phyloP scores from a whole-genome alignment of 2,113 vertebrate species.

The Hirundichthys speculiger region DNA sequence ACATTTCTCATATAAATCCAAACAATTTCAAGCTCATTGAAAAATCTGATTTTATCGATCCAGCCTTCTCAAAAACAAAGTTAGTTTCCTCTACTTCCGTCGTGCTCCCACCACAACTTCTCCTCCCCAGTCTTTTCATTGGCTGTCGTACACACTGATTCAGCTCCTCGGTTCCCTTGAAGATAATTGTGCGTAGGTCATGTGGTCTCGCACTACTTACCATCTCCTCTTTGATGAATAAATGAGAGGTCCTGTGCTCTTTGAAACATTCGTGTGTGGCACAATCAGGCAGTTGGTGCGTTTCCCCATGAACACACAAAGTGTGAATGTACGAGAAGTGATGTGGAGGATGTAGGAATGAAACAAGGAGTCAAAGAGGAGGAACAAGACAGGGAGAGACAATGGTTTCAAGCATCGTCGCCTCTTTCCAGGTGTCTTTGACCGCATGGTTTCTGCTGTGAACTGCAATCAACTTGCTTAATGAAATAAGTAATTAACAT shows the following conservation, averaged over 20 bases:
- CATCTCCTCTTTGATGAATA: conserved; percentile 70
- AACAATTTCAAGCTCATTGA: no score
- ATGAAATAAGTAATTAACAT: conserved; percentile 99
- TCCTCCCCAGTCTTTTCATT: conserved; percentile 24
- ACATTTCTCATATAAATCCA: no score
- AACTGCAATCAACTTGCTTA: conserved; percentile 98
- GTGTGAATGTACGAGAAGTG: conserved; percentile 30
- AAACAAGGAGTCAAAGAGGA: no score
- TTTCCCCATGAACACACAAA: conserved; percentile 54
- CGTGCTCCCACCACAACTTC: background rate
- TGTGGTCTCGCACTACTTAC: conserved; percentile 56
- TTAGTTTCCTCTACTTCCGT: no score
- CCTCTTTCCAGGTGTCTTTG: conserved; percentile 80
- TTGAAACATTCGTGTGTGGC: conserved; percentile 56
- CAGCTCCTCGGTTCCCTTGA: conserved; percentile 19
- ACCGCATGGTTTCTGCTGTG: conserved; percentile 92
- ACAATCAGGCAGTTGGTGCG: conserved; percentile 68
- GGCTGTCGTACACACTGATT: conserved; percentile 4
- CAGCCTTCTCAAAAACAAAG: no score
- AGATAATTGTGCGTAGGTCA: conserved; percentile 59
- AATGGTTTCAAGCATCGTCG: conserved; percentile 60
- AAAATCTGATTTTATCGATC: no score
- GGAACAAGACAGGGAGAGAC: conserved; percentile 7
- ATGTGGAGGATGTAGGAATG: background rate
- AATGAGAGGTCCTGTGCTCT: conserved; percentile 59